phyloP scores from a whole-genome alignment of 1,140 invertebrate genomes.

The Aphis gossypii region DNA sequence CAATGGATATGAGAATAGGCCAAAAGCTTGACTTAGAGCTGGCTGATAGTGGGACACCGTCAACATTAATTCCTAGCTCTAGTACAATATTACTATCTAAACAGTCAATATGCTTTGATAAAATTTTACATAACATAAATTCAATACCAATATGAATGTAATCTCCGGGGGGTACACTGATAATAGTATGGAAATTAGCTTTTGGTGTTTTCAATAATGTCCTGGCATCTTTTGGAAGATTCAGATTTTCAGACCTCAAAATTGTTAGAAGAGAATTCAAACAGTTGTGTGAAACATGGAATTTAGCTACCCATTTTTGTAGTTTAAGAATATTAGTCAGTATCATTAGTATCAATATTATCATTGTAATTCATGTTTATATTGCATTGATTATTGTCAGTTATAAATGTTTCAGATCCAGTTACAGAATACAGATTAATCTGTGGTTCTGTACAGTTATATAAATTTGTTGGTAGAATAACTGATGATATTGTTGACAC shows the following conservation, averaged over 20 bases:
- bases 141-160: conserved; percentile 11
- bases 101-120: not conserved
- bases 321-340: not conserved
- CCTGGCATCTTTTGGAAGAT: conserved; percentile 20
- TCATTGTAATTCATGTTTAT: not conserved
- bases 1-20: conserved; percentile 22
- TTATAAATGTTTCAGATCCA: not conserved
- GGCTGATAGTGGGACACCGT: not conserved
- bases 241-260: conserved; percentile 18
- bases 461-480: not conserved
- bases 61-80: conserved; percentile 8
- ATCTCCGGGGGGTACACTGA: conserved; percentile 1
- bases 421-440: not conserved
- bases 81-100: not conserved
- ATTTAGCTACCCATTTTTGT: conserved; percentile 26
- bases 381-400: not conserved
- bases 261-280: conserved; percentile 12
- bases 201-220: conserved; percentile 4
- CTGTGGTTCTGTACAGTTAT: not conserved
- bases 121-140: not conserved
- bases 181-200: not conserved
- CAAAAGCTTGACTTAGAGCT: conserved; percentile 24
- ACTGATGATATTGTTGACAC: not conserved
- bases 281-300: conserved; percentile 1
- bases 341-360: not conserved